Evolutionary conservation across 2,888 invertebrate genomes (phyloP).

Genomic region (Acronicta leporina): DNA sequence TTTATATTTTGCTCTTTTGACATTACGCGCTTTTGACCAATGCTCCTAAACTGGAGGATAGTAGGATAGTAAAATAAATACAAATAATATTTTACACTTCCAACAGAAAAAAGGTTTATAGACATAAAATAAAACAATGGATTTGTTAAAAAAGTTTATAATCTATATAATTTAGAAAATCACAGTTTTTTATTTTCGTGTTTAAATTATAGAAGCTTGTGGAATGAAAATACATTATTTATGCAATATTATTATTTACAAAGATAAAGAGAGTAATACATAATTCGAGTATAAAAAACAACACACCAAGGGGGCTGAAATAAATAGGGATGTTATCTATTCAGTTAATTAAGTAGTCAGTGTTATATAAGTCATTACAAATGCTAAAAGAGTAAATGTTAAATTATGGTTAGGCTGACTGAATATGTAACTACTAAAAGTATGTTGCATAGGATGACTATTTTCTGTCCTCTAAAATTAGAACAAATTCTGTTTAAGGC

Average conservation of each 20-base stretch:
- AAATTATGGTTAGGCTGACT: no score
- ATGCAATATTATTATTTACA: constrained; percentile 1
- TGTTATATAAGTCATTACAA: no score
- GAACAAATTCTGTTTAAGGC: no score
- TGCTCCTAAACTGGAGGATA: no score
- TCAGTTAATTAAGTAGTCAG: constrained; percentile 6
- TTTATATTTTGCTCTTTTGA: no score
- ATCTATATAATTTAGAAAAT: constrained; percentile 63
- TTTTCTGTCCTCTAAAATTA: no score
- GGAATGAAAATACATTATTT: constrained; percentile 46
- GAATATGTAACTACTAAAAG: no score
- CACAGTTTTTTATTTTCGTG: constrained; percentile 65
- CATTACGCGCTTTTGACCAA: no score
- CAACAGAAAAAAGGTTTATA: constrained; percentile 12
- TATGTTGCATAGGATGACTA: no score
- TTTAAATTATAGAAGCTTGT: constrained; percentile 44
- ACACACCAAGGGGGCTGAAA: not conserved
- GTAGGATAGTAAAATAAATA: constrained; percentile 8
- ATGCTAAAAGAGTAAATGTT: no score
- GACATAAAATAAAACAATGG: constrained; percentile 36
- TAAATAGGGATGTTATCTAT: constrained; percentile 1
- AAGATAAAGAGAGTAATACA: constrained; percentile 9
- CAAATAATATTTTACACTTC: constrained; percentile 21
- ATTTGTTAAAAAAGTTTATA: constrained; percentile 62
- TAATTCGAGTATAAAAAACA: constrained; percentile 14